A percentile compares a stretch with the other conserved stretches of the same genome.
Conservation (phyloP, 2,888 invertebrate species). For the Dynastes tityus region DNA sequence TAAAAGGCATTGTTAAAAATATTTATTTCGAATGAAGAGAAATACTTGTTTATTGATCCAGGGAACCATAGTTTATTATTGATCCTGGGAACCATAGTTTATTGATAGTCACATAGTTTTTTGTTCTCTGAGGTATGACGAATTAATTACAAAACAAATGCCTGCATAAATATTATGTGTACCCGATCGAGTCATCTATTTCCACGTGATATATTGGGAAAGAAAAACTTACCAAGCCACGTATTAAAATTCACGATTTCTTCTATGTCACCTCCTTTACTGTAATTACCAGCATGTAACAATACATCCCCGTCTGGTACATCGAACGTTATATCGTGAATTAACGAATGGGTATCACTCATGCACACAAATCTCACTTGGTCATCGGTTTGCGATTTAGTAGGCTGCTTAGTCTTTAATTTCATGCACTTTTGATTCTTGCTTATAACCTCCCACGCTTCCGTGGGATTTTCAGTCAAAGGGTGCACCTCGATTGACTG, state of each 20-base stretch:
- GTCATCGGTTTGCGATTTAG: constrained; percentile 73
- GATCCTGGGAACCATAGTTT: too few relatives aligned
- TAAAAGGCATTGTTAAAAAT: too few relatives aligned
- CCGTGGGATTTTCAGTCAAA: constrained; percentile 79
- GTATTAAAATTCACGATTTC: constrained; percentile 85
- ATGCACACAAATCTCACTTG: constrained; percentile 87
- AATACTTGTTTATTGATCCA: too few relatives aligned
- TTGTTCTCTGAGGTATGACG: too few relatives aligned
- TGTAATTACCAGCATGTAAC: constrained; percentile 90
- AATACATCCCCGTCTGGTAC: constrained; percentile 87
- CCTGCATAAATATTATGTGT: too few relatives aligned
- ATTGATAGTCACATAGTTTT: too few relatives aligned
- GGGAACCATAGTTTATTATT: too few relatives aligned
- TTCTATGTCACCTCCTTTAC: constrained; percentile 81
- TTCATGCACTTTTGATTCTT: constrained; percentile 79
- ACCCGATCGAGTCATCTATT: too few relatives aligned
- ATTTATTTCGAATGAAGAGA: too few relatives aligned
- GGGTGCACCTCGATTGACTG: constrained; percentile 71
- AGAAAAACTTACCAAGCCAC: constrained; percentile 76
- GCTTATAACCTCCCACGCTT: constrained; percentile 81
- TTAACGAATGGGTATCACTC: constrained; percentile 87
- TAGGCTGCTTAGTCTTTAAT: constrained; percentile 76
- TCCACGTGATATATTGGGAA: too few relatives aligned
- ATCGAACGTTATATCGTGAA: constrained; percentile 78
- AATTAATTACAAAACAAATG: too few relatives aligned